Evolutionary conservation across 92 coral and sea anemone genomes (phyloP), one percentile per base, ranked within the genome.

Genomic region (Zoanthus sansibaricus): DNA sequence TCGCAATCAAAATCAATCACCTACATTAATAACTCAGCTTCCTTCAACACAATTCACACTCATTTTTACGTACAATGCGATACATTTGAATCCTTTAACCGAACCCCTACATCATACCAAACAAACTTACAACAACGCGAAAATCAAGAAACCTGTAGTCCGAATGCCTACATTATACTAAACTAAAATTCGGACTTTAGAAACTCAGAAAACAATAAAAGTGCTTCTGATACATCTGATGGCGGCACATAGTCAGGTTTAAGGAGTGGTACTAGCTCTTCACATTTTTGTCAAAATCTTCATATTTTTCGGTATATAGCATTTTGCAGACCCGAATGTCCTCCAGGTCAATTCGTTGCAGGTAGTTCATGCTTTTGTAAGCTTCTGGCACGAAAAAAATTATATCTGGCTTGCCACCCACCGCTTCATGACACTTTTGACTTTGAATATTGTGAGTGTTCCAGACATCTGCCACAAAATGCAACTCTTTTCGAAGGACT

Each of bases 391-490:
- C 70, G 69, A 88, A 84, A 75, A 52, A 91, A 82, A 88, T 84
- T 32, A 88, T 83, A 78, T 88, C 92, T 49, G 94, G 92, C 68
- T 91, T 91, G 17, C 94, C 92, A 11, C 89, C 91, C 33, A 46
- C 61, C 21, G 82, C 89, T 5, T 86, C 91, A 68, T 78, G 78
- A 37, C 88, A 88, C 9, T 56, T 69, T 86, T 92, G 90, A 78
- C 83, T 44, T 71, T 83, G 92, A 62, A 88, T 91, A 44, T 85
- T 88, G 85, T 91, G 88, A 10, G 94, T 80, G 49, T 89, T 86
- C 94, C 94, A 92, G n/a, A 92, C 72, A 61, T 89, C 89, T 37
- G 82, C 88, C 17, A 92, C 92, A 46, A 89, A 91, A 62, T 82
- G 44, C 71, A 92, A 61, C 49, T 92, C 92, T 13, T 54, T 55